Percentiles rank a stretch among this genome's conserved stretches.
Evolutionary conservation across 2,113 vertebrate species (phyloP).

Genomic region (Plestiodon gilberti): DNA sequence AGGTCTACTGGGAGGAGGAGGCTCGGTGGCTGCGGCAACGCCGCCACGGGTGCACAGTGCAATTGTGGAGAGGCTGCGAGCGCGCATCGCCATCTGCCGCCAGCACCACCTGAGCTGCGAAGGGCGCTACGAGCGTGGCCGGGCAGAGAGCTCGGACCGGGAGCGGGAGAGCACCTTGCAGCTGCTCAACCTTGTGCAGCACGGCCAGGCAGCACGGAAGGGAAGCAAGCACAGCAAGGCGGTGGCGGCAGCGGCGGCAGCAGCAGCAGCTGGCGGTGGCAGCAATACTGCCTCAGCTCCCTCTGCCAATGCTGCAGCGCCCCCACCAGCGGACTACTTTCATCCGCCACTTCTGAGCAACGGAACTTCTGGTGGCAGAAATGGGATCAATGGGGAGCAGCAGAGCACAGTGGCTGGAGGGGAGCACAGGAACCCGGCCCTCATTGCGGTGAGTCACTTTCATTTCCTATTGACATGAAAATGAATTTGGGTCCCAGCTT

Average conservation of each 20-base stretch:
- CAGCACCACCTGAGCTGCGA: slow-evolving; percentile 94
- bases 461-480: not conserved
- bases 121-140: slow-evolving; percentile 88
- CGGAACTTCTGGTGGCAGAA: slow-evolving; percentile 61
- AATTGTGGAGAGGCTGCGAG: slow-evolving; percentile 93
- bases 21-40: slow-evolving; percentile 76
- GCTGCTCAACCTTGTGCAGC: slow-evolving; percentile 90
- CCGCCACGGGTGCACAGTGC: slow-evolving; percentile 90
- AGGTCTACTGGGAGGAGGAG: slow-evolving; percentile 84
- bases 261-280: slow-evolving; percentile 48
- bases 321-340: slow-evolving; percentile 72
- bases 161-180: slow-evolving; percentile 91
- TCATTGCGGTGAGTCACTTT: slow-evolving; percentile 87
- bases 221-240: slow-evolving; percentile 79
- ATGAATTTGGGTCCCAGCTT: not conserved
- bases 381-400: slow-evolving; percentile 80
- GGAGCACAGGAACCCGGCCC: slow-evolving; percentile 85
- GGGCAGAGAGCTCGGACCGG: slow-evolving; percentile 88
- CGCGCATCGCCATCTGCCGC: slow-evolving; percentile 92
- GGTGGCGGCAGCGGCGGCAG: slow-evolving; percentile 42
- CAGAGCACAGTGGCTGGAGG: slow-evolving; percentile 61
- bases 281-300: slow-evolving; percentile 45
- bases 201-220: slow-evolving; percentile 84
- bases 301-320: slow-evolving; percentile 45
- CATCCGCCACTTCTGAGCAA: slow-evolving; percentile 69